phyloP scores from a whole-genome alignment of 2,113 vertebrate species.

The Buteo buteo region DNA sequence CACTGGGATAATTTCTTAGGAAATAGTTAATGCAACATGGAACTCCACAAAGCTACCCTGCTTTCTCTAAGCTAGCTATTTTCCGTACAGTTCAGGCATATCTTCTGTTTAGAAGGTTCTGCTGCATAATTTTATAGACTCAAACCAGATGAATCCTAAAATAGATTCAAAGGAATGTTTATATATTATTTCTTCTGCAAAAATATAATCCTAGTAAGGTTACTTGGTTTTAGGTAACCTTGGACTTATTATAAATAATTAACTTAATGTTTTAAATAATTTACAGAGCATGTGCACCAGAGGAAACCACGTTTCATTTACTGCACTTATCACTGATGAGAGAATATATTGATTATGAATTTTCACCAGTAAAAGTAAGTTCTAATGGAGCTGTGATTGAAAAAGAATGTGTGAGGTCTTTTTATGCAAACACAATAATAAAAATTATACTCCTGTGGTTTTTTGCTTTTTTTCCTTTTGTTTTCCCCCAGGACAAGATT shows the following conservation, averaged over 20 bases:
- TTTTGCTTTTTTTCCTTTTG: not conserved
- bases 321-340: conserved; percentile 97
- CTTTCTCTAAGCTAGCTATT: not conserved
- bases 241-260: conserved; percentile 31
- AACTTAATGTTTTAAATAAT: conserved; percentile 44
- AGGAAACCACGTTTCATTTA: conserved; percentile 98
- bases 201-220: not conserved
- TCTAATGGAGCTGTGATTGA: not conserved
- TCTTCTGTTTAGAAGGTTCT: not conserved
- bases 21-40: not conserved
- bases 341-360: conserved; percentile 98
- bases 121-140: not conserved
- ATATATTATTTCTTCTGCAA: not conserved
- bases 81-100: not conserved
- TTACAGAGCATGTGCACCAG: conserved; percentile 90
- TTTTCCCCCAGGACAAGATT: conserved; percentile 78
- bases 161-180: not conserved
- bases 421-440: not conserved
- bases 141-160: not conserved
- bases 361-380: conserved; percentile 90
- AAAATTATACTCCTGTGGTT: not conserved
- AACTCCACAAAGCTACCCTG: not conserved
- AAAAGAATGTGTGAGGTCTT: not conserved
- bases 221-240: not conserved
- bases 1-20: not conserved